Evolutionary conservation across 2,888 invertebrate genomes (phyloP).

Genomic region (Odiellus spinosus): DNA sequence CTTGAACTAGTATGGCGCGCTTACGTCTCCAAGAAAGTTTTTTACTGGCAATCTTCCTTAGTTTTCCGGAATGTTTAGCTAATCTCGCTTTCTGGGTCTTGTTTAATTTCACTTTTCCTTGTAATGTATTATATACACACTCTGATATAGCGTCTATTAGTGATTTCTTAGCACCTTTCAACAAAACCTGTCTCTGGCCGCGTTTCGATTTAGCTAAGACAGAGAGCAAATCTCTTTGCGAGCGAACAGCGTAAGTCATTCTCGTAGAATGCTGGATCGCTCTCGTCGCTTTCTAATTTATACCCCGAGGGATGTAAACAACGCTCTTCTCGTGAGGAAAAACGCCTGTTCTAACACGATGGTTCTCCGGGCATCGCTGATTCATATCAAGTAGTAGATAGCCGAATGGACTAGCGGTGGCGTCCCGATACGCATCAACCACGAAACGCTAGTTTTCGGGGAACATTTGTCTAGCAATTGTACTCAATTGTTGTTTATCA

Average conservation of each 20-base stretch:
- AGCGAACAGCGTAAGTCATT: not conserved
- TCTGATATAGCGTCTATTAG: constrained; percentile 7
- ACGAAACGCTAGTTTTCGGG: constrained; percentile 1
- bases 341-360: constrained; percentile 4
- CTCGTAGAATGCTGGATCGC: not conserved
- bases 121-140: constrained; percentile 4
- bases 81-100: constrained; percentile 3
- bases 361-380: constrained; percentile 1
- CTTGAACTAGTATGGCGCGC: constrained; percentile 3
- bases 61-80: not conserved
- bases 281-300: not conserved
- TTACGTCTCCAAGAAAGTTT: constrained; percentile 4
- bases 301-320: not conserved
- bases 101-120: constrained; percentile 5
- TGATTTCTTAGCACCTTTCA: not conserved
- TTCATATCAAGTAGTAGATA: constrained; percentile 7
- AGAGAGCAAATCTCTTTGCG: no score
- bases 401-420: constrained; percentile 3
- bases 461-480: constrained; percentile 6
- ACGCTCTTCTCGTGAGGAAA: constrained; percentile 1
- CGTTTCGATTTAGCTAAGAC: not conserved
- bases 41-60: constrained; percentile 3
- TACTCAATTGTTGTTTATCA: constrained; percentile 4
- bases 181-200: not conserved
- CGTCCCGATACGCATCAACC: constrained; percentile 5